A percentile compares a stretch with the other conserved stretches of the same genome.
These are phyloP conservation scores for Notolabrus celidotus DNA, from an alignment of 2,797 vertebrate species.

Conservation along the genomic window DNA sequence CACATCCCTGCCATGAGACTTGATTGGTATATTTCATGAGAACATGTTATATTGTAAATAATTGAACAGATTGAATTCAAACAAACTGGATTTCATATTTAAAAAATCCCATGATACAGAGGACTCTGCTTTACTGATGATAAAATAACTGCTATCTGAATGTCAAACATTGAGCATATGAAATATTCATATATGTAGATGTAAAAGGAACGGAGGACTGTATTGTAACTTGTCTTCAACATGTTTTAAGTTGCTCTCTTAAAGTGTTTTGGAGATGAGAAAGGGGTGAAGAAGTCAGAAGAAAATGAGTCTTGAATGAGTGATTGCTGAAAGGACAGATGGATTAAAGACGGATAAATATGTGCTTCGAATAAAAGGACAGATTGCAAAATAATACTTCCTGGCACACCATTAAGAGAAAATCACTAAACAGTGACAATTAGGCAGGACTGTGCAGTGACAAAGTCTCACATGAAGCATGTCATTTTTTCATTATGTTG, in stretches of 20 bases:
- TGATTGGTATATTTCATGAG: background rate
- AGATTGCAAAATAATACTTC: conserved; percentile 30
- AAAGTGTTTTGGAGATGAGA: background rate
- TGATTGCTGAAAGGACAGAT: background rate
- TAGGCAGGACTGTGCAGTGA: conserved; percentile 29
- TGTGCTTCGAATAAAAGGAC: conserved; percentile 2
- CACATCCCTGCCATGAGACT: background rate
- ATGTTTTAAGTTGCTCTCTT: no score
- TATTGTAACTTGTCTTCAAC: no score
- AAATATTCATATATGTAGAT: no score
- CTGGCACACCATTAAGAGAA: conserved; percentile 47
- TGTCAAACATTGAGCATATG: no score
- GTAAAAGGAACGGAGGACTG: no score
- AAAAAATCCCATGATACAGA: background rate
- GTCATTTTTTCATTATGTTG: conserved; percentile 62
- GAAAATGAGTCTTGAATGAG: background rate
- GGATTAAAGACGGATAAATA: conserved; percentile 22
- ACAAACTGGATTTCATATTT: background rate
- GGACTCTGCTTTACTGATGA: background rate
- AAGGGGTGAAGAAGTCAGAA: background rate
- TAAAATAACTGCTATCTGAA: background rate
- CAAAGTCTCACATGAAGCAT: conserved; percentile 50
- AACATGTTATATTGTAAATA: no score
- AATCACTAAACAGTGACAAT: conserved; percentile 61
- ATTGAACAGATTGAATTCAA: no score